Evolutionary conservation across 2,113 vertebrate species (phyloP).

Genomic region (Haemorhous mexicanus): DNA sequence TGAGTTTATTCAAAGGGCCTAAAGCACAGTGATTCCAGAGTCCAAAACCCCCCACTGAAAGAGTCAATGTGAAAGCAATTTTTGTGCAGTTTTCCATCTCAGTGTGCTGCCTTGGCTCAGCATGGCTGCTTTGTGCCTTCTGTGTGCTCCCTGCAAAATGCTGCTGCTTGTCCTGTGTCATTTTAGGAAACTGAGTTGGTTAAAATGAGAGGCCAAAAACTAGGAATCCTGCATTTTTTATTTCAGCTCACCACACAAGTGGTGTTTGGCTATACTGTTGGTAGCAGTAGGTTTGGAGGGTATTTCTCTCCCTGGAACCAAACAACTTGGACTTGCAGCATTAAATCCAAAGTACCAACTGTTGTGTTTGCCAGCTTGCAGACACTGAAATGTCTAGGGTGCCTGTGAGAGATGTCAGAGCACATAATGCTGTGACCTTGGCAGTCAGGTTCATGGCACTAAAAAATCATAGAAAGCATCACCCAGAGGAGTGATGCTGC

Average conservation of each 20-base stretch:
- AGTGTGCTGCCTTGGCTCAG: background rate
- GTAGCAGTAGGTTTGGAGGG: background rate
- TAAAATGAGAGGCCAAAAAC: background rate
- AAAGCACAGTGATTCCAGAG: background rate
- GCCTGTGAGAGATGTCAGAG: background rate
- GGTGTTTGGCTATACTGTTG: background rate
- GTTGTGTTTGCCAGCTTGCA: background rate
- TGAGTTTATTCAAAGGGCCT: background rate
- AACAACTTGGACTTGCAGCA: background rate
- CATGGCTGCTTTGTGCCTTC: background rate
- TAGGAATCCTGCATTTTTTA: background rate
- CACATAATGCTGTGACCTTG: background rate
- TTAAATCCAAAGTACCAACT: background rate
- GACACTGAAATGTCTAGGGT: background rate
- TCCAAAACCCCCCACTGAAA: background rate
- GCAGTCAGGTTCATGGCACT: background rate
- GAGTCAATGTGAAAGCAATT: background rate
- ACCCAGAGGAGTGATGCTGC: background rate
- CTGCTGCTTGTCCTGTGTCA: background rate
- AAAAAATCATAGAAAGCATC: constrained; percentile 6
- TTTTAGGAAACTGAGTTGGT: background rate
- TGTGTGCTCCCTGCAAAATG: background rate
- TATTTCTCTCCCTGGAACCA: background rate
- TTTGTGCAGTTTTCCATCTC: background rate
- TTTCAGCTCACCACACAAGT: background rate